These are phyloP conservation scores for Drosophila takahashii DNA, from an alignment of 1,140 invertebrate genomes.

Conservation along the genomic window DNA sequence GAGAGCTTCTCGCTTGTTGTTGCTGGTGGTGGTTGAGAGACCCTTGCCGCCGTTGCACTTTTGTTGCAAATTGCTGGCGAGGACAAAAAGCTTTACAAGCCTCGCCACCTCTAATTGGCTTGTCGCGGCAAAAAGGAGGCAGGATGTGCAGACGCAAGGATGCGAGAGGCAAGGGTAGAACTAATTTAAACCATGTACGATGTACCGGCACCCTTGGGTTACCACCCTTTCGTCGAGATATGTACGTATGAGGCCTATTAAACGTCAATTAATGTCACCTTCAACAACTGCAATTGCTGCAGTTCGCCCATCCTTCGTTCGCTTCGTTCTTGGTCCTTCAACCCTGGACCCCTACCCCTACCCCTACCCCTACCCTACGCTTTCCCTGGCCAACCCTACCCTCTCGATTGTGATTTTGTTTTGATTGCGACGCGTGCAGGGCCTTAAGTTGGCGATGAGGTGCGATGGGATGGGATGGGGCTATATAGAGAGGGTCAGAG, in stretches of 20 bases:
- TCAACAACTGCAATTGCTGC: conserved; percentile 72
- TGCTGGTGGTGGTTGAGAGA: not conserved
- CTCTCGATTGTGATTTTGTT: conserved; percentile 54
- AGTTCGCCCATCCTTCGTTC: conserved; percentile 6
- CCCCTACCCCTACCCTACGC: not conserved
- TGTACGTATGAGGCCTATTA: conserved; percentile 51
- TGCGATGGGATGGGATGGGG: too few species aligned
- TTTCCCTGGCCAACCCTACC: not conserved
- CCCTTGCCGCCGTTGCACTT: conserved; percentile 60
- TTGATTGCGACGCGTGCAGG: conserved; percentile 72
- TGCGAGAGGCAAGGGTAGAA: conserved; percentile 17
- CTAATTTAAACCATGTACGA: conserved; percentile 36
- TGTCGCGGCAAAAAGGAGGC: conserved; percentile 25
- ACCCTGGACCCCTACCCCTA: not conserved
- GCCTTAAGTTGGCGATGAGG: too few species aligned
- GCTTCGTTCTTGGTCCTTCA: conserved; percentile 13
- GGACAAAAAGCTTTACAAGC: conserved; percentile 66
- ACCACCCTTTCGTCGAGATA: conserved; percentile 26
- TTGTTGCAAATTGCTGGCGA: conserved; percentile 53
- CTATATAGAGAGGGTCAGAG: conserved; percentile 27
- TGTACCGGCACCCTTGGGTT: not conserved
- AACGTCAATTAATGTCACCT: conserved; percentile 81
- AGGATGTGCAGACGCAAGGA: not conserved
- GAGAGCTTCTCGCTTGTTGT: not conserved
- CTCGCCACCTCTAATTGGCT: conserved; percentile 65